Evolutionary conservation across 2,888 invertebrate species (phyloP).

Genomic region (Chymomyza caudatula): DNA sequence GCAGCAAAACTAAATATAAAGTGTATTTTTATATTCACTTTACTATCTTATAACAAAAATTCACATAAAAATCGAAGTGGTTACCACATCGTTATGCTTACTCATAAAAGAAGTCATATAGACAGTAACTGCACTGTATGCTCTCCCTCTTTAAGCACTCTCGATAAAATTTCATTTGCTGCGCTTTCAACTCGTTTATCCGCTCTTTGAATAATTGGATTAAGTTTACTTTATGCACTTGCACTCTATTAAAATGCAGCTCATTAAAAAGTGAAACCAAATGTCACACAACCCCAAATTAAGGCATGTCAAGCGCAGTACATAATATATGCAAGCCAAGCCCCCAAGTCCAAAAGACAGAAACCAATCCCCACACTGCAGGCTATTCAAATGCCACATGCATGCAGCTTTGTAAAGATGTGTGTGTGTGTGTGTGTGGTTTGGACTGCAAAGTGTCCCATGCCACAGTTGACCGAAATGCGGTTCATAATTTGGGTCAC

Average conservation of each 20-base stretch:
- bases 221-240: conserved; percentile 18
- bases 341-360: not conserved
- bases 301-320: conserved; percentile 37
- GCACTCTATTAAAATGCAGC: conserved; percentile 1
- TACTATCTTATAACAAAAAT: too few species aligned
- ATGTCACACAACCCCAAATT: conserved; percentile 33
- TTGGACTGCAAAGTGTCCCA: not conserved
- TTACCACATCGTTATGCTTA: too few species aligned
- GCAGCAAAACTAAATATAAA: too few species aligned
- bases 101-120: too few species aligned
- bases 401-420: conserved; percentile 9
- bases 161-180: not conserved
- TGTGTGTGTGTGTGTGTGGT: conserved; percentile 12
- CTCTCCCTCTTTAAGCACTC: not conserved
- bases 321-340: not conserved
- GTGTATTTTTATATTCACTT: too few species aligned
- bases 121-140: too few species aligned
- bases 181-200: not conserved
- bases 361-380: not conserved
- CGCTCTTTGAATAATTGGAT: not conserved
- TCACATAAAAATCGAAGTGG: too few species aligned
- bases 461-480: conserved; percentile 55
- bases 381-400: conserved; percentile 15
- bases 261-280: conserved; percentile 54
- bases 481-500: conserved; percentile 68